Evolutionary conservation across 2,797 vertebrate species (phyloP), one percentile per base, ranked within the genome.

Genomic region (Eurystomus glaucurus): DNA sequence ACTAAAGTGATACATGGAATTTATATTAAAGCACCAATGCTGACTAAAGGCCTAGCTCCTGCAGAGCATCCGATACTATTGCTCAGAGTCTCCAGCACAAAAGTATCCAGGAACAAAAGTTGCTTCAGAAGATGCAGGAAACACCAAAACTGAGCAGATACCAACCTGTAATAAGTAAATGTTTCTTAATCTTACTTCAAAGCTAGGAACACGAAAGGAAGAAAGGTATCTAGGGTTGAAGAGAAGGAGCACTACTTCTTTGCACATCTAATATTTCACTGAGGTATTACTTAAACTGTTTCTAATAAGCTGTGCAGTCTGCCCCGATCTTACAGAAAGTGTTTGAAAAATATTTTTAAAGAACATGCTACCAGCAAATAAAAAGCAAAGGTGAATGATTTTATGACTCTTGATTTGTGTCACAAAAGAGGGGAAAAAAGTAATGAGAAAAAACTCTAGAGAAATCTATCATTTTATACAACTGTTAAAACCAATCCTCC

Each of bases 41-140:
- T 62, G 31, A 26, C 4, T 23, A 35, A 85, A 35, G 2, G 0
- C 20, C 16, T 55, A 9, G 9, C 12, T 93, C 43, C 25, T 1
- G 0, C 33, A 41, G 22, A 83, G 17, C 14, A 48, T 28, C 19
- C 2, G 6, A 10, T 14, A 25, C 2, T 2, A 0, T 25, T 18
- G 7, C 25, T 75, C 26, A 4, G 72, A 64, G 18, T 8, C 20
- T 2, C 26, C 28, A 33, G 31, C 11, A 61, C 29, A n/a, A 68
- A 29, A 25, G 5, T 10, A 68, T 17, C 18, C 26, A 37, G 41
- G 14, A 29, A 13, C 11, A 11, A 20, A 13, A 35, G 45, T 2
- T 26, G 17, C 11, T 94, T 70, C 57, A 68, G 65, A 88, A 71
- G 9, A 50, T n/a, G 23, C 5, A 46, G 85, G 21, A 33, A 83